Evolutionary conservation across 2,113 vertebrate species (phyloP), one percentile per base, ranked within the genome.

Genomic region (Cyprinodon brontotheroides): DNA sequence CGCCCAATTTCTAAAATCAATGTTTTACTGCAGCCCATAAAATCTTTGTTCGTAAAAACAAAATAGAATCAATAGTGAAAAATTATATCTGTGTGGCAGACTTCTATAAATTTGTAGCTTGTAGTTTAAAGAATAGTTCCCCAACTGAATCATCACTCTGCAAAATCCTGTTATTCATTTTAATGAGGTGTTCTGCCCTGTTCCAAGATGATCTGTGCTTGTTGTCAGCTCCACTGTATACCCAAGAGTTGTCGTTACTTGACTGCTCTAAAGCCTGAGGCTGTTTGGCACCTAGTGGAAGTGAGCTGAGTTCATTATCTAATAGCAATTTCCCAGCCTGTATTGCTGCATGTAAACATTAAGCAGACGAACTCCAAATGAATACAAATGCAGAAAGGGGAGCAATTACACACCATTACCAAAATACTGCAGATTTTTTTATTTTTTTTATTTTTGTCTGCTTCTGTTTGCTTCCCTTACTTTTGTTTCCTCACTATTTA

Each of bases 251-350:
- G 89, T 85, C 89, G 84, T 86, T 91, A 86, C 86, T 88, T 89
- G 85, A 89, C 87, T 89, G 86, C 86, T 77, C 76, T 79, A 73
- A 87, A 83, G 80, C 91, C 91, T 82, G 60, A 36, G 90, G 89
- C 88, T 84, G 81, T 91, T 91, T 91, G 79, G 86, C 84, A 87
- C 79, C 80, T 83, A 78, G 64, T 47, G 72, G 86, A 87, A 80
- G 88, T 86, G 87, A 90, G 74, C 80, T 68, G 53, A 84, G 86
- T 87, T 91, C 89, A 89, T 91, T 90, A 92, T 91, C 88, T 87
- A 86, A 90, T 76, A 86, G 79, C 84, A 83, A 84, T 91, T 89
- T 90, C 80, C 50, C 81, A 78, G 72, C 48, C 62, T 48, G 38
- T 75, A 72, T 68, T 61, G 59, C 75, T 72, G 75, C 75, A 84